Evolutionary conservation across 1,140 invertebrate species (phyloP).

Genomic region (Drosophila kikkawai): DNA sequence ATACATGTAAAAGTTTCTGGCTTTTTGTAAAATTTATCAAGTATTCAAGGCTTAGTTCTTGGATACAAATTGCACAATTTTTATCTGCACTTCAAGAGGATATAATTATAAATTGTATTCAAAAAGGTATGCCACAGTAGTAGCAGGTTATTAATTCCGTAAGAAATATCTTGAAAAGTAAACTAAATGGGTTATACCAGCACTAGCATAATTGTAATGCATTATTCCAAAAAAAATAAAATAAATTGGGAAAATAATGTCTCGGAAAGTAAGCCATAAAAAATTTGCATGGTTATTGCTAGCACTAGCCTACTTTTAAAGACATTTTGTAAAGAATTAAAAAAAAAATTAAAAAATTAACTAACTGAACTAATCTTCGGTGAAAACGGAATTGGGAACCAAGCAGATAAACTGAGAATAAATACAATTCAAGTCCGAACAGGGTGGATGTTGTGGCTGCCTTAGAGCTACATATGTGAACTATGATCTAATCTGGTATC

Average conservation of each 20-base stretch:
- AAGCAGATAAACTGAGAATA: constrained; percentile 30
- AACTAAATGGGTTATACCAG: no score
- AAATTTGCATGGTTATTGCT: no score
- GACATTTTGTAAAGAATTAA: no score
- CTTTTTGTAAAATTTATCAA: neutral
- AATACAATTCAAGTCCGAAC: constrained; percentile 44
- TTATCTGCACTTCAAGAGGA: neutral
- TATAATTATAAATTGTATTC: neutral
- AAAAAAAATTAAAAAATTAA: no score
- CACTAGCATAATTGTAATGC: no score
- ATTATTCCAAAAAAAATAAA: no score
- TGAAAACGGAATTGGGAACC: neutral
- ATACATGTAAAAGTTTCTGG: neutral
- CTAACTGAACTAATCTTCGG: no score
- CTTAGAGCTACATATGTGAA: constrained; percentile 44
- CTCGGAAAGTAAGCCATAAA: no score
- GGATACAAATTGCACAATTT: constrained; percentile 12
- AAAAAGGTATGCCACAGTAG: no score
- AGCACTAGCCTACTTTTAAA: no score
- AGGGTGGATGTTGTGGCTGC: neutral
- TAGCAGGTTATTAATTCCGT: no score
- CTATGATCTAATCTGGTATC: constrained; percentile 18
- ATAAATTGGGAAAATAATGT: neutral
- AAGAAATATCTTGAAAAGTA: no score
- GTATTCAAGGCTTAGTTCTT: constrained; percentile 1